A percentile compares a stretch with the other conserved stretches of the same genome.
Evolutionary conservation across 2,113 vertebrate genomes (phyloP).

Genomic region (Plectropomus leopardus): DNA sequence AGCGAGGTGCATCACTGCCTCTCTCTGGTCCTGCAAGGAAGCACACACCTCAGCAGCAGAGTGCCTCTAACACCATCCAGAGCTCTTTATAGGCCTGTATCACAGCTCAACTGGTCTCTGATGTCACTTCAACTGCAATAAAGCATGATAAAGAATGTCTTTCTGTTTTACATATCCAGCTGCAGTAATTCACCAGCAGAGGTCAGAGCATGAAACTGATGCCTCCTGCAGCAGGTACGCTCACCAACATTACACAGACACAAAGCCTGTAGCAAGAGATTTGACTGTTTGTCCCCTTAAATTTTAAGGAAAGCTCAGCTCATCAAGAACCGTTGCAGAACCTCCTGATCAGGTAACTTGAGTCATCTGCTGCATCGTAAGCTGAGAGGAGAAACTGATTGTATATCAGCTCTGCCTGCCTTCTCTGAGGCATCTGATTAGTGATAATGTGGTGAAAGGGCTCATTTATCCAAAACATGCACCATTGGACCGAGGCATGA

Average conservation of each 20-base stretch:
- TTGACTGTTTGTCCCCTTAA: neutral
- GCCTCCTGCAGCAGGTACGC: neutral
- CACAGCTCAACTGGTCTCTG: neutral
- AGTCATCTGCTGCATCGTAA: slow-evolving; percentile 14
- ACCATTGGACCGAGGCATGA: neutral
- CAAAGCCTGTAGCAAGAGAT: neutral
- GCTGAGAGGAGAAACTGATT: slow-evolving; percentile 24
- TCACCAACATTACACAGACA: neutral
- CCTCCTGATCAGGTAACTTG: slow-evolving; percentile 19
- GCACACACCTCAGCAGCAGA: slow-evolving; percentile 57
- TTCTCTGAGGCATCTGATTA: slow-evolving; percentile 23
- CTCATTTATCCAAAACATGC: slow-evolving; percentile 16
- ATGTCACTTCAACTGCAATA: neutral
- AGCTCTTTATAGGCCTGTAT: neutral
- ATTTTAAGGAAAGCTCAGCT: neutral
- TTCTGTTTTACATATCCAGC: neutral
- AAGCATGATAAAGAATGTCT: neutral
- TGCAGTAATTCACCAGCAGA: slow-evolving; percentile 11
- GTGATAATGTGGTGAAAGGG: slow-evolving; percentile 30
- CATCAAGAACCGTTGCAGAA: slow-evolving; percentile 3
- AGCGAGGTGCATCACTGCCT: slow-evolving; percentile 81
- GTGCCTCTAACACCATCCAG: neutral
- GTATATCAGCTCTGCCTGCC: neutral
- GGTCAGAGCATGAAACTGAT: neutral
- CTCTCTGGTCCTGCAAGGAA: slow-evolving; percentile 77